Evolutionary conservation across 2,797 vertebrate species (phyloP), one percentile per base, ranked within the genome.

Genomic region (Chloroceryle amazona): DNA sequence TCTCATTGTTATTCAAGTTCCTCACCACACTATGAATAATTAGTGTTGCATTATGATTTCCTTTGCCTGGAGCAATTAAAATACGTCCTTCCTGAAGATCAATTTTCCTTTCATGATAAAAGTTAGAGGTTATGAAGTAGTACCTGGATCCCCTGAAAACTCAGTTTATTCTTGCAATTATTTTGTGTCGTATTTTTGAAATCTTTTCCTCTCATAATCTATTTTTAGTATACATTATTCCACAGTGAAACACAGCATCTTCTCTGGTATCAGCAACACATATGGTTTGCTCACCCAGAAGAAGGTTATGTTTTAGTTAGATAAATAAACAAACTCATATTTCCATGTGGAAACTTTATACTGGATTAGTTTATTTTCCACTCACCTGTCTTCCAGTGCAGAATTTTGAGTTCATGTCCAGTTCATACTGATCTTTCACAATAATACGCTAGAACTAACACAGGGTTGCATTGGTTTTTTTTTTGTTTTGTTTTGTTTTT

Each of bases 241-340:
- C 49, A 55, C 39, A 60, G 15, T 70, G 13, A 65, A 84, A 72
- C 39, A 39, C 35, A 80, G 17, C 16, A 46, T 26, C n/a, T 55
- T 73, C 46, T 86, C 37, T 75, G 33, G 7, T 89, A 65, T 54
- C 33, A 75, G 75, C 20, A 14, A 42, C 46, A n/a, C 11, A 25
- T 21, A 28, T 5, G 13, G 21, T 21, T 42, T 78, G 29, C 33
- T 95, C n/a, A 51, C 39, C 51, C 21, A 52, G 78, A 55, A 84
- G 26, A 20, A 19, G 47, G 3, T 13, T 55, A 26, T 39, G 20
- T 25, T 65, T 89, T 72, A n/a, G 28, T 55, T 9, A n/a, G 7
- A 14, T 71, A 66, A 74, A 55, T 49, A 26, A 57, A 28, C 1
- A 26, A 63, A 23, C 1, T 0, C 1, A 0, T 61, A 29, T 79